Conservation (phyloP, 2,888 invertebrate species). For the Galeopsomyia nigrocyanea region DNA sequence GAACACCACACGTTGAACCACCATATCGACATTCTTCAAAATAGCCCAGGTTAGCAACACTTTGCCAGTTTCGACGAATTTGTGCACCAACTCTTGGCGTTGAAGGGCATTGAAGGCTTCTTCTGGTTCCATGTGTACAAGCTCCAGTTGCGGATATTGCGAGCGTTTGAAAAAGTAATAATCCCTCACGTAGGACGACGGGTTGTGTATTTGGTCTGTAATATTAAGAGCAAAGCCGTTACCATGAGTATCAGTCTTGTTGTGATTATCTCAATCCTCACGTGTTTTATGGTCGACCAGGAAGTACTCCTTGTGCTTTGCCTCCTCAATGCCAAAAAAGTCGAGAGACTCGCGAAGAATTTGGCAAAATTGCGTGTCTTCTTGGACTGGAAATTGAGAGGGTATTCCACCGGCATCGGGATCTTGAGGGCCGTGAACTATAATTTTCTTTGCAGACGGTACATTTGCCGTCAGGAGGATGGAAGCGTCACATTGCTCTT, state of each 20-base stretch:
- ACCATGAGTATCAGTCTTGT: not conserved
- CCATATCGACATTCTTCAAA: conserved; percentile 92
- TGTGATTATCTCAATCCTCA: conserved; percentile 70
- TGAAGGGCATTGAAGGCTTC: conserved; percentile 92
- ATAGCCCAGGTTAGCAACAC: conserved; percentile 93
- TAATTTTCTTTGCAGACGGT: conserved; percentile 98
- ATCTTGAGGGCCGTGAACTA: conserved; percentile 93
- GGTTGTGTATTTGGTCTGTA: conserved; percentile 95
- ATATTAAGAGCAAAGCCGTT: conserved; percentile 12
- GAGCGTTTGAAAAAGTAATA: conserved; percentile 88
- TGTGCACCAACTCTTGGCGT: conserved; percentile 89
- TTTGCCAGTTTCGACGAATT: conserved; percentile 98
- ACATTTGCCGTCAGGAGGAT: conserved; percentile 98
- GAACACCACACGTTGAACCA: conserved; percentile 97
- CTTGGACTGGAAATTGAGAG: conserved; percentile 97
- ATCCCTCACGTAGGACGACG: conserved; percentile 95
- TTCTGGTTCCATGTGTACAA: conserved; percentile 93
- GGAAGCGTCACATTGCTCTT: conserved; percentile 99
- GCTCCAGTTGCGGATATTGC: conserved; percentile 95
- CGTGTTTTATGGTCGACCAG: conserved; percentile 99
- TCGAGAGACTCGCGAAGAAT: conserved; percentile 96
- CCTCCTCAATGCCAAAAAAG: conserved; percentile 96
- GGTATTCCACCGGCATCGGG: conserved; percentile 95
- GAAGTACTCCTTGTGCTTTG: conserved; percentile 89
- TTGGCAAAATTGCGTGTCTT: conserved; percentile 96